Evolutionary conservation across 2,113 vertebrate species (phyloP).

Genomic region (Piprites chloris): DNA sequence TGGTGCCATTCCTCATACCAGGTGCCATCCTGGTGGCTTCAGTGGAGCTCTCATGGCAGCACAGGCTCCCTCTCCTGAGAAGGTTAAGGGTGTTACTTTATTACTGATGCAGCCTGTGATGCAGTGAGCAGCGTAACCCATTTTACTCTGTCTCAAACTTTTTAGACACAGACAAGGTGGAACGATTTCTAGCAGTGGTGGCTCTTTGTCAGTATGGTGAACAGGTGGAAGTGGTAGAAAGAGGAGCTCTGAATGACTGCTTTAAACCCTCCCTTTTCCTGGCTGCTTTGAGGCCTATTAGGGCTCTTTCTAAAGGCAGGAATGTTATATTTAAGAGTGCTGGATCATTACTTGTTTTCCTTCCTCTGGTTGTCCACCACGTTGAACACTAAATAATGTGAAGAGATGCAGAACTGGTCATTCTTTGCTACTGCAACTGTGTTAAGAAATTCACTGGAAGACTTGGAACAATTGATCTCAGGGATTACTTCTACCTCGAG

Average conservation of each 20-base stretch:
- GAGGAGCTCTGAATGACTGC: not conserved
- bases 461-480: not conserved
- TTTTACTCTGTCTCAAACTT: not conserved
- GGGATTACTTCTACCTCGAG: not conserved
- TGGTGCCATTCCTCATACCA: not conserved
- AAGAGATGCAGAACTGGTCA: not conserved
- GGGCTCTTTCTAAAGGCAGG: not conserved
- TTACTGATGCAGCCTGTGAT: not conserved
- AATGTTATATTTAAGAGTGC: not conserved
- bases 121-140: not conserved
- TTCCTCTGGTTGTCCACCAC: not conserved
- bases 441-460: not conserved
- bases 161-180: not conserved
- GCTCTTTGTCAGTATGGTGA: rapidly evolving
- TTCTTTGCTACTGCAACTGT: not conserved
- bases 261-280: not conserved
- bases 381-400: not conserved
- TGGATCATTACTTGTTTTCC: not conserved
- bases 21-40: too few species aligned
- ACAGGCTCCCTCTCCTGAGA: not conserved
- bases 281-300: not conserved
- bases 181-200: rapidly evolving
- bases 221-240: not conserved
- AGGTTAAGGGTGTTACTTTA: not conserved
- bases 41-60: not conserved